These are phyloP conservation scores for Etheostoma cragini DNA, from an alignment of 2,113 vertebrate species.

Conservation along the genomic window DNA sequence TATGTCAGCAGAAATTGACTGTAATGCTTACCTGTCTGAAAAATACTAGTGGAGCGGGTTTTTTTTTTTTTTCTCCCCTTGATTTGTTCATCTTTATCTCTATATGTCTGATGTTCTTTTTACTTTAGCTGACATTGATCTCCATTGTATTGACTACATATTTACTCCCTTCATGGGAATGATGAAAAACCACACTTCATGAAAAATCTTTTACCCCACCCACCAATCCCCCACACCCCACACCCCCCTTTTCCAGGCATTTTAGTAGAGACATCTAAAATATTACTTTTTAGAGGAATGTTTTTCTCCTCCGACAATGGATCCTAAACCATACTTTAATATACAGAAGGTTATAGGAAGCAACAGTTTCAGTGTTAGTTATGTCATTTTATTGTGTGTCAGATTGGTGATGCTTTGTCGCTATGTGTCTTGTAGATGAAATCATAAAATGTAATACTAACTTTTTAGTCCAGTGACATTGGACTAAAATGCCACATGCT, in stretches of 20 bases:
- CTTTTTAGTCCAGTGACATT: conserved; percentile 16
- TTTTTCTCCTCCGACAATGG: neutral
- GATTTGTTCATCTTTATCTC: neutral
- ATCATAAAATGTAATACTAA: conserved; percentile 24
- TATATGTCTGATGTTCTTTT: neutral
- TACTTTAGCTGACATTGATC: neutral
- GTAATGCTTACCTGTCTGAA: neutral
- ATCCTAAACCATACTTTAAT: neutral
- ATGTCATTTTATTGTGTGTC: neutral
- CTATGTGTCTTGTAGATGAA: conserved; percentile 16
- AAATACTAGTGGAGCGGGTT: neutral
- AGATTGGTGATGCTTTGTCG: neutral
- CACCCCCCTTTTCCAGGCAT: neutral
- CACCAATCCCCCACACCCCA: neutral
- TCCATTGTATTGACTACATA: neutral
- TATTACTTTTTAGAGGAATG: conserved; percentile 7
- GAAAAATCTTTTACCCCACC: conserved; percentile 6
- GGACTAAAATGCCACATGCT: conserved; percentile 61
- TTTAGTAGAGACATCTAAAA: neutral
- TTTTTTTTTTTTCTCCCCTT: neutral
- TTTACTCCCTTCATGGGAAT: neutral
- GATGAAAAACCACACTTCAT: conserved; percentile 2
- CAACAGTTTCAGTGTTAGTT: neutral
- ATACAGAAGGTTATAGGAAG: neutral
- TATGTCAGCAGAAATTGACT: conserved; percentile 46